phyloP scores from a whole-genome alignment of 2,113 vertebrate genomes.

The Scatophagus argus region DNA sequence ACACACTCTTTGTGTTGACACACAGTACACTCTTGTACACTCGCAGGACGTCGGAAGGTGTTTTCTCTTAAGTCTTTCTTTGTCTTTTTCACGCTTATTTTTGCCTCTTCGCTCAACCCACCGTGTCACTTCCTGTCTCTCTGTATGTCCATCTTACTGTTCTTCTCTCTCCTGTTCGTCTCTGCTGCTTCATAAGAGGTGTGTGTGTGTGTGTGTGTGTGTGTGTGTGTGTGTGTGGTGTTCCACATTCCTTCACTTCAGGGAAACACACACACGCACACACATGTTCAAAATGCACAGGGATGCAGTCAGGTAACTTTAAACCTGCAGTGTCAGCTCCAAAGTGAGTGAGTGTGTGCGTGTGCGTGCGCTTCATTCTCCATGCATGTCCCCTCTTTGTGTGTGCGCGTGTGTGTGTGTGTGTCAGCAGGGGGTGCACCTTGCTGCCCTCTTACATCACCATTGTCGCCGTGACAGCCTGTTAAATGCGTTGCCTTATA shows the following conservation, averaged over 20 bases:
- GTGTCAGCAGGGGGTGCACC: constrained; percentile 56
- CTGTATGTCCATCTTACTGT: not conserved
- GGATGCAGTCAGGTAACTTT: constrained; percentile 11
- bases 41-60: not conserved
- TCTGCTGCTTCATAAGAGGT: constrained; percentile 25
- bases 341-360: constrained; percentile 3
- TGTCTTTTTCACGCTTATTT: not conserved
- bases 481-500: constrained; percentile 80
- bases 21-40: not conserved
- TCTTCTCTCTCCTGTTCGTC: constrained; percentile 17
- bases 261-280: not conserved
- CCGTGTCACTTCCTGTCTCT: not conserved
- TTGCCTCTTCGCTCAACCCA: not conserved
- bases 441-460: constrained; percentile 76
- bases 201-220: not conserved
- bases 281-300: not conserved
- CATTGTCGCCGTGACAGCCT: constrained; percentile 69
- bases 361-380: not conserved
- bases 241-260: constrained; percentile 50
- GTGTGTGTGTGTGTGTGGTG: constrained; percentile 27
- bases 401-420: constrained; percentile 19
- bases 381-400: not conserved
- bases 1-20: not conserved
- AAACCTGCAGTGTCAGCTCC: not conserved
- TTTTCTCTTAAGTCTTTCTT: not conserved